Evolutionary conservation across 2,113 vertebrate species (phyloP).

Genomic region (Trematomus loennbergii): DNA sequence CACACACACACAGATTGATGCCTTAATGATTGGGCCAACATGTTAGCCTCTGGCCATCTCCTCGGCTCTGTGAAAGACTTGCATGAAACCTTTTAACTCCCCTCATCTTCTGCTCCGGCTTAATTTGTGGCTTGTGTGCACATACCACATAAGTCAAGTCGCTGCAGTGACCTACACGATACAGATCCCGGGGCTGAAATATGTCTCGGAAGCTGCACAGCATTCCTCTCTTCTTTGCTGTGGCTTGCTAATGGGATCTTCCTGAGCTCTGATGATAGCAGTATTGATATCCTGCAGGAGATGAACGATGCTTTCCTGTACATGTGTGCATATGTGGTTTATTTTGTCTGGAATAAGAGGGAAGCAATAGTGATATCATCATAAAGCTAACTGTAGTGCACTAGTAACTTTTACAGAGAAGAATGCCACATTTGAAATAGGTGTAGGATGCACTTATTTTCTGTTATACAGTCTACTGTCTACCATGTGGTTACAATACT

Average conservation of each 20-base stretch:
- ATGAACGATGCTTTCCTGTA: conserved; percentile 8
- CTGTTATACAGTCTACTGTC: background rate
- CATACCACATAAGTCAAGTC: conserved; percentile 71
- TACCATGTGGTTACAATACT: background rate
- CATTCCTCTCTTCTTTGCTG: conserved; percentile 63
- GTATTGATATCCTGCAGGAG: conserved; percentile 15
- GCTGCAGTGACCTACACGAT: conserved; percentile 56
- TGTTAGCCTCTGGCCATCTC: conserved; percentile 70
- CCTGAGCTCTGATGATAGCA: conserved; percentile 34
- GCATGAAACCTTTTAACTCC: conserved; percentile 64
- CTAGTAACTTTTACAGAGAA: background rate
- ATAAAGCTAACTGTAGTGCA: background rate
- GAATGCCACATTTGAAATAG: background rate
- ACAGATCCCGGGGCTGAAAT: conserved; percentile 59
- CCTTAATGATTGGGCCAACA: conserved; percentile 72
- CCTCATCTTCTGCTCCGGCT: conserved; percentile 31
- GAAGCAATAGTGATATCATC: conserved; percentile 4
- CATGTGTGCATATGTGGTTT: conserved; percentile 2
- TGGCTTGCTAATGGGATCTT: conserved; percentile 48
- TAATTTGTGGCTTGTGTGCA: conserved; percentile 69
- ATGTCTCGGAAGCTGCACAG: conserved; percentile 53
- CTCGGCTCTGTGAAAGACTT: conserved; percentile 40
- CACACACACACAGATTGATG: conserved; percentile 48
- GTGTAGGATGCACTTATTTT: background rate
- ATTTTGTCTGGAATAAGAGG: conserved; percentile 8